These are phyloP conservation scores for Apocrypta bakeri DNA, from an alignment of 1,140 invertebrate species.

Conservation along the genomic window DNA sequence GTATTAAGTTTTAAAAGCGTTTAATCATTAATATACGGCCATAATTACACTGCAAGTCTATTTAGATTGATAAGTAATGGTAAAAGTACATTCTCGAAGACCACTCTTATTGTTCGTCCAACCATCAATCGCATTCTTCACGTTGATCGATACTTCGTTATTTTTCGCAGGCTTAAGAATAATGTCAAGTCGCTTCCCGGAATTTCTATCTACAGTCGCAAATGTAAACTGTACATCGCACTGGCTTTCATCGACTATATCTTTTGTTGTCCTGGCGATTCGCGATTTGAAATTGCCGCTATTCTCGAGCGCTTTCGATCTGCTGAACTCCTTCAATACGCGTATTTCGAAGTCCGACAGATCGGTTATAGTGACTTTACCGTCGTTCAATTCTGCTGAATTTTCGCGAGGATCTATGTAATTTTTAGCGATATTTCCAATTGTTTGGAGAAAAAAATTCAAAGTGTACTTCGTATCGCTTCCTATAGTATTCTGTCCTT, in stretches of 20 bases:
- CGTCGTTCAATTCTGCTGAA: not conserved
- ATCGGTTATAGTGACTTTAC: not conserved
- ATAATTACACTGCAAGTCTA: not conserved
- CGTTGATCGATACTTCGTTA: not conserved
- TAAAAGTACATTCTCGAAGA: not conserved
- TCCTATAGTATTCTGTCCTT: too few relatives aligned
- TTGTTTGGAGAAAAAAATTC: slow-evolving; percentile 9
- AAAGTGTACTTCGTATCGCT: slow-evolving; percentile 1
- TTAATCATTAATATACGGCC: not conserved
- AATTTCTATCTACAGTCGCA: not conserved
- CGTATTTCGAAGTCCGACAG: slow-evolving; percentile 23
- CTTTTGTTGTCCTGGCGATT: not conserved
- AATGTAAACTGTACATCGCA: slow-evolving; percentile 9
- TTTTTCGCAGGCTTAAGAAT: not conserved
- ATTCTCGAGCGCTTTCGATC: not conserved
- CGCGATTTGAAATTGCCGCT: not conserved
- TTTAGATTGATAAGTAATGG: not conserved
- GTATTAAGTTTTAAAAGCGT: not conserved
- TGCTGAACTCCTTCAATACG: slow-evolving; percentile 15
- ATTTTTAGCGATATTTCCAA: not conserved
- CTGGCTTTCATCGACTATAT: not conserved
- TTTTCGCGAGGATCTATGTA: not conserved
- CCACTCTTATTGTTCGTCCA: not conserved
- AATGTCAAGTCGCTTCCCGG: not conserved
- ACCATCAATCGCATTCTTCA: not conserved